Evolutionary conservation across 2,113 vertebrate species (phyloP), one percentile per base, ranked within the genome.

Genomic region (Piaya cayana): DNA sequence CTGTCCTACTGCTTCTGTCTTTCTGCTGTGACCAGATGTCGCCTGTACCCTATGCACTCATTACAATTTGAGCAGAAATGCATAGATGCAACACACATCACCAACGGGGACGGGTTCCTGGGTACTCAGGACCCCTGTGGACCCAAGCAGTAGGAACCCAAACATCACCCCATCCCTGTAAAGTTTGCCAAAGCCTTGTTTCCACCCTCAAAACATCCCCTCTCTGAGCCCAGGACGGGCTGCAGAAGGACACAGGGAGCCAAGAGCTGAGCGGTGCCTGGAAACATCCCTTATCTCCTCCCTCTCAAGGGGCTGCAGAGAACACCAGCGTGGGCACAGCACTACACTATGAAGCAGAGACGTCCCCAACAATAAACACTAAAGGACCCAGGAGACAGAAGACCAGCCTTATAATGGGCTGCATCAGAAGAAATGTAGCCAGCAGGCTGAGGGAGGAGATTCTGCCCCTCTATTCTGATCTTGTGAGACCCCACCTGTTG

Each of bases 1-100:
- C 53, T 27, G 23, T 15, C 56, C 32, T 13, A 16, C 68, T 16
- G 26, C 36, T 83, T 36, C 68, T 63, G 30, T 13, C 42, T 56
- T n/a, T 39, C 23, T n/a, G 56, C 15, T 15, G 47, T 11, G 63
- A 43, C 32, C 36, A 1, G 64, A 52, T 5, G 1, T 6, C 11
- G 45, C 21, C 64, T 18, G 12, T 15, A 36, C 55, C 4, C 0
- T 7, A 5, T 0, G 6, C 27, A 7, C 15, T 22, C 56, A 25
- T 8, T 1, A 1, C 56, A 39, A 15, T 56, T 62, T 1, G 8
- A 30, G 49, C 23, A 36, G 27, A 55, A 87, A 47, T 29, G 25
- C 20, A 4, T 29, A 1, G 3, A 9, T 21, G 21, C 53, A 77
- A 55, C 45, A 14, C 45, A 6, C 2, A 0, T 25, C 5, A 5